Base-by-base conservation (phyloP, 1,140 invertebrate genomes). In the Adoxophyes honmai region DNA sequence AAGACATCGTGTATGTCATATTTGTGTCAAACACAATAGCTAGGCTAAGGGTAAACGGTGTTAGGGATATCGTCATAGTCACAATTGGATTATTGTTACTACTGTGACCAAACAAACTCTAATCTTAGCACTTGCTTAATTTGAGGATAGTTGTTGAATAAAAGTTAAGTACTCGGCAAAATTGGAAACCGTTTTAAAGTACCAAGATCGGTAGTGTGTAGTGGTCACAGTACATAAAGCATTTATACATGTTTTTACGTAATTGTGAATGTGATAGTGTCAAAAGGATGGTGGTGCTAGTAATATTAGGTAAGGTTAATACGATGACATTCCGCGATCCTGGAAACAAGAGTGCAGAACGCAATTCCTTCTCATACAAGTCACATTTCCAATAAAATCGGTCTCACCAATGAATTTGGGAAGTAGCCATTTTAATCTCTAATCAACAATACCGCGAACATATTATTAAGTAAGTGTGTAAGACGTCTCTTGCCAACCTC, bases 1-100 rank as follows among this genome's bases (percentile, higher is more conserved):
- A 60, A 81, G 76, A 76, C 75, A 67, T 36, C n/a, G 13, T 61
- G 51, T 73, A 75, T 63, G 68, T 80, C 64, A 64, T 75, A 75
- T 69, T 73, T 73, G 79, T 80, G 80, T 81, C 69, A 81, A 77
- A 81, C 80, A 79, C 68, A 66, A 53, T 72, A 59, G 54, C 53
- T 66, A 63, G 66, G 36, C 51, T 71, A 67, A 68, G 68, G 15
- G 39, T 57, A 35, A 33, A 37, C n/a, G 42, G 42, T 48, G 42
- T 48, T 33, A 21, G n/a, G 42, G 16, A 33, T 48, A 48, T 48
- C 52, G 14, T 53, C 42, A 48, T 48, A 48, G 42, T 48, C 42
- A 48, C 42, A 48, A 48, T 48, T 48, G 21, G 18, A 48, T 13
- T 48, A 28, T 28, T 28, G 21, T 28, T 28, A 28, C 21, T 28